Evolutionary conservation across 53 echinoderm and acorn worm genomes (phyloP).

Genomic region (Crossaster papposus): DNA sequence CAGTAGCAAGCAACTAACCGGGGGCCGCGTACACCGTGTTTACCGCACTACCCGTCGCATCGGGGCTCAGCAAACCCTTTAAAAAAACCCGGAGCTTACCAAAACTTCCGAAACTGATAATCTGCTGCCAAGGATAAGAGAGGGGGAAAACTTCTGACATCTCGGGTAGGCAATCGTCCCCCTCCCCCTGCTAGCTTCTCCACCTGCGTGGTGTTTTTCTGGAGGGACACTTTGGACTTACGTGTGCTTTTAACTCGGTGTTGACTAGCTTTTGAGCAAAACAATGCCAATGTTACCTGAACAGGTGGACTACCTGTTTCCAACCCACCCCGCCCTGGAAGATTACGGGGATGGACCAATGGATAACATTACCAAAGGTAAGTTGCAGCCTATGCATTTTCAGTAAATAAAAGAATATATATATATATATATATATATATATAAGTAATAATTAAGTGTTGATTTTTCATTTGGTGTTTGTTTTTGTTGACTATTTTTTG

Average conservation of each 20-base stretch:
- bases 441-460: background rate
- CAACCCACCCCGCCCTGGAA: constrained; percentile 84
- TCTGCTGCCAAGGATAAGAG: constrained; percentile 51
- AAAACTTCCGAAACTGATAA: constrained; percentile 48
- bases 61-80: background rate
- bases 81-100: constrained; percentile 32
- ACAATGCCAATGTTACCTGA: constrained; percentile 98
- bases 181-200: background rate
- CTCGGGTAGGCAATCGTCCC: too few relatives aligned
- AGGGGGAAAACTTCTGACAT: constrained; percentile 23
- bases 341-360: constrained; percentile 86
- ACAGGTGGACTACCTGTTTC: constrained; percentile 88
- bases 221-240: background rate
- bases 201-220: background rate
- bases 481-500: too few relatives aligned
- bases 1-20: background rate
- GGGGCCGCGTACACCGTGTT: too few relatives aligned
- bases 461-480: too few relatives aligned
- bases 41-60: background rate
- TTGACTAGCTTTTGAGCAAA: background rate
- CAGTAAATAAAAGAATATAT: background rate
- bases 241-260: background rate
- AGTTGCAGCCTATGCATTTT: constrained; percentile 52
- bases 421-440: background rate
- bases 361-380: constrained; percentile 83